A percentile compares a stretch with the other conserved stretches of the same genome.
Evolutionary conservation across 2,888 invertebrate genomes (phyloP).

Genomic region (Tipula helvola): DNA sequence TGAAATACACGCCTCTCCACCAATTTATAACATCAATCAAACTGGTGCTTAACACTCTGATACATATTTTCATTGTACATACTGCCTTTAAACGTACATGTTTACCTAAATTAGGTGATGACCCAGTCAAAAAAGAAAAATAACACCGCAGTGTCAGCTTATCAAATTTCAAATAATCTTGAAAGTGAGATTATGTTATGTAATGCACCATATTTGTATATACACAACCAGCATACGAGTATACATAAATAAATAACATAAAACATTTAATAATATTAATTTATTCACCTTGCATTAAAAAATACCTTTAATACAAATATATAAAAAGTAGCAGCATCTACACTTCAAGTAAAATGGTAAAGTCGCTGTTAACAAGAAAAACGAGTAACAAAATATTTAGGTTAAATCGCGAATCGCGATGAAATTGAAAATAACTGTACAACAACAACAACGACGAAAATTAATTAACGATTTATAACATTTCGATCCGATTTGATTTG

Average conservation of each 20-base stretch:
- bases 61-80: not conserved
- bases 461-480: not conserved
- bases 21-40: not conserved
- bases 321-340: not conserved
- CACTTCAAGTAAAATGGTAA: not conserved
- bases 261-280: not conserved
- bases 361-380: not conserved
- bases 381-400: not conserved
- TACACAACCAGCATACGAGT: not conserved
- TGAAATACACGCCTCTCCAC: not conserved
- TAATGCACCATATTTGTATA: not conserved
- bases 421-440: not conserved
- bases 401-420: not conserved
- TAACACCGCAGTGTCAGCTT: not conserved
- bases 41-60: not conserved
- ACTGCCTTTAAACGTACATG: not conserved
- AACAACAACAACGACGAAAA: not conserved
- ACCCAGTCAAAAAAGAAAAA: not conserved
- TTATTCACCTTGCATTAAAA: not conserved
- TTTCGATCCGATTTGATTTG: not conserved
- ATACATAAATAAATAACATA: not conserved
- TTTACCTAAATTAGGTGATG: not conserved
- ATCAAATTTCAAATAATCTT: not conserved
- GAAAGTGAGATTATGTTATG: not conserved
- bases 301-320: not conserved